Evolutionary conservation across 2,888 invertebrate species (phyloP), one percentile per base, ranked within the genome.

Genomic region (Exocentrus adspersus): DNA sequence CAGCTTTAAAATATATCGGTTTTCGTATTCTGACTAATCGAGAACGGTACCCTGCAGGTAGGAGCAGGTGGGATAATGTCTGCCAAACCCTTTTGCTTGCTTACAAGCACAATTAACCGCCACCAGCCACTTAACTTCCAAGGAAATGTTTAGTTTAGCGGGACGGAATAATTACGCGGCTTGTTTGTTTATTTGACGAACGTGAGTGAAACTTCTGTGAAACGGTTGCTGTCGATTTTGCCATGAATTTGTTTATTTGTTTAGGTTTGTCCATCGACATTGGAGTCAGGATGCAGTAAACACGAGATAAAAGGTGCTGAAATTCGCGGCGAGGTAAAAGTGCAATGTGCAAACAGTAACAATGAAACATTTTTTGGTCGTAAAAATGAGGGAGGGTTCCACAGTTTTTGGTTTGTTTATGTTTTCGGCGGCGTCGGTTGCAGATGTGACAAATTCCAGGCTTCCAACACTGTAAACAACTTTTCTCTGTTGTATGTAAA

Each of bases 1-100:
- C 76, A 77, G 75, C 76, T 77, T 77, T 71, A 19, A 53, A 57
- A 60, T 60, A 30, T 63, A 66, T 63, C 58, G 62, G 60, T 66
- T 61, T 67, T 67, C 14, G 54, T 12, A 61, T 64, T 60, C 59
- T 43, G 42, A 28, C 61, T 54, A 61, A 51, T 54, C 43, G 45
- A 48, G n/a, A 37, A 53, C 51, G 24, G 16, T 48, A 24, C 50
- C 54, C 37, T n/a, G n/a, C 66, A 67, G 66, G 66, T 67, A 67
- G 58, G 42, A 50, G 67, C 67, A 67, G 67, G 67, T 67, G 67
- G 56, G 59, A 67, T 56, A 67, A 67, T 48, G 62, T n/a, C n/a
- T 7, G 41, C 19, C 53, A 64, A 60, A 57, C 60, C 64, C n/a
- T n/a, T n/a, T n/a, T n/a, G n/a, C n/a, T 64, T 60, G 48, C 57